Evolutionary conservation across 2,888 invertebrate genomes (phyloP).

Genomic region (Hecatera dysodea): DNA sequence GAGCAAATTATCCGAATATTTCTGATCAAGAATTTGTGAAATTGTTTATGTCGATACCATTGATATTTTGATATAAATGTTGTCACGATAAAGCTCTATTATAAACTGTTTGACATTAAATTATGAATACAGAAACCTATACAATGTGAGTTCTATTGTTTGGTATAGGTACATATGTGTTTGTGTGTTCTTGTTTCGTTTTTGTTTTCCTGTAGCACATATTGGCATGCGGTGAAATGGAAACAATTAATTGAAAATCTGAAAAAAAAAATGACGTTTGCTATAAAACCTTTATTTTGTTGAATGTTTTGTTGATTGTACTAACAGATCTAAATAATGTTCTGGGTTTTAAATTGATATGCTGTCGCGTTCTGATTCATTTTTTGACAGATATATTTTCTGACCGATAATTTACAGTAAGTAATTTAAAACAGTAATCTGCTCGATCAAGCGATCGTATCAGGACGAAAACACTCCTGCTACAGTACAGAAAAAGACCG

Average conservation of each 20-base stretch:
- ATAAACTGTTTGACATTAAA: slow-evolving; percentile 37
- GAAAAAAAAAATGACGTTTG: neutral
- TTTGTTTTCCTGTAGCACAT: slow-evolving; percentile 18
- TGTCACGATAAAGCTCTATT: slow-evolving; percentile 15
- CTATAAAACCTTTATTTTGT: neutral
- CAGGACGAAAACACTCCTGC: neutral
- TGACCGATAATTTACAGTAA: neutral
- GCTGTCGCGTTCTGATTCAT: neutral
- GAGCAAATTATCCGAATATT: slow-evolving; percentile 60
- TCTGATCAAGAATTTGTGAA: slow-evolving; percentile 48
- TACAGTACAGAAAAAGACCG: slow-evolving; percentile 34
- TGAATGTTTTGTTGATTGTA: neutral
- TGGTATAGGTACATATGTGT: slow-evolving; percentile 1
- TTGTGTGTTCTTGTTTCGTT: slow-evolving; percentile 14
- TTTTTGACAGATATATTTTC: neutral
- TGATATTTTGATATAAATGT: slow-evolving; percentile 36
- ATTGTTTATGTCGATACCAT: slow-evolving; percentile 40
- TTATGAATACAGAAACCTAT: slow-evolving; percentile 13
- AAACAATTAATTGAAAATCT: slow-evolving; percentile 15
- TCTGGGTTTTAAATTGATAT: neutral
- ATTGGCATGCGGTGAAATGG: slow-evolving; percentile 26
- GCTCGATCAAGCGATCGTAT: neutral
- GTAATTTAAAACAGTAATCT: neutral
- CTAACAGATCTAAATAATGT: neutral
- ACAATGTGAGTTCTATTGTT: slow-evolving; percentile 23